Base-by-base conservation (phyloP, 2,113 vertebrate genomes). In the Synodontis membranacea region DNA sequence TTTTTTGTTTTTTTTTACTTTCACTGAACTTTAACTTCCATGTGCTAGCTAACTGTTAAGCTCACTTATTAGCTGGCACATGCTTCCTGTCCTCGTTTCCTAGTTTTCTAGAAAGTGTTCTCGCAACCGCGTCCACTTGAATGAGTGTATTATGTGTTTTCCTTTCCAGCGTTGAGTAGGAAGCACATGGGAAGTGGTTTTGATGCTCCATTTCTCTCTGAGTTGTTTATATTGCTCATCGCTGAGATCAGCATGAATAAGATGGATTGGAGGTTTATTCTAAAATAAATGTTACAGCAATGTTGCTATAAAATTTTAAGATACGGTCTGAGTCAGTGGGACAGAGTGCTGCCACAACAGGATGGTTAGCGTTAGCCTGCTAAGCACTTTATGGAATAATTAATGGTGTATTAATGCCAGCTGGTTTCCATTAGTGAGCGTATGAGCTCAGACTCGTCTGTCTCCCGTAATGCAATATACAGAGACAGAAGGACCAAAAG, bases 341-440 rank as follows among this genome's bases (percentile, higher is more conserved):
- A 81, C 56, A 17, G 80, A 81, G 80, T 19, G 17, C 37, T 44
- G 39, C 80, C 80, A 21, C 80, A 60, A 60, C 8, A 28, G 80
- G 54, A 81, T 7, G n/a, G 56, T 46, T 82, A 62, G 42, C 25
- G 42, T 56, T 62, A 64, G 72, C 74, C 72, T 62, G 56, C 54
- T 46, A 88, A 68, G 74, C 58, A 48, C 72, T 82, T 79, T 79
- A 70, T 83, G 80, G 66, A 84, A 87, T 87, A 86, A 89, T 90
- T 89, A 90, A 90, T 87, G 84, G 80, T 60, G 85, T 89, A 89
- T 90, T 89, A 87, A 87, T 83, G 72, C 64, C 88, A 90, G 86
- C 86, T 90, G 88, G 74, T 89, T 56, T 75, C 88, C 84, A 90
- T 89, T 89, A 88, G 81, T 54, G 82, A 88, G 83, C 44, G 68